Conservation (phyloP, 2,113 vertebrate species). For the Lophius piscatorius region DNA sequence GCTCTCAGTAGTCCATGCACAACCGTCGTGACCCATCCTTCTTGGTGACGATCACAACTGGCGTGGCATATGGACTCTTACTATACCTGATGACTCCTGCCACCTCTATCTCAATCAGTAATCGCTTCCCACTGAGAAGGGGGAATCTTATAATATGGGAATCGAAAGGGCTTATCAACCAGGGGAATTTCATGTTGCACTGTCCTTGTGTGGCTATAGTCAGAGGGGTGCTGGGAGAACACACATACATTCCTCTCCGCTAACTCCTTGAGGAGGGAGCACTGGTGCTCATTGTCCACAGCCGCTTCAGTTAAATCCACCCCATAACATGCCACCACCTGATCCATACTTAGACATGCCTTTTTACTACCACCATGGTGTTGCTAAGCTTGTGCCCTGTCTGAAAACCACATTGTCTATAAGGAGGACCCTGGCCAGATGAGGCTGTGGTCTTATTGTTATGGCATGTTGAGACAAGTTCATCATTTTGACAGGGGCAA, state of each 20-base stretch:
- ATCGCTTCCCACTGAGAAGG: slow-evolving; percentile 23
- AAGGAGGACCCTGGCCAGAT: background rate
- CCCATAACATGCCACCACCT: background rate
- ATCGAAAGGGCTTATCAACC: background rate
- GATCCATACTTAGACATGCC: background rate
- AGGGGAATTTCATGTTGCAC: slow-evolving; percentile 24
- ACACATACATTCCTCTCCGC: slow-evolving; percentile 6
- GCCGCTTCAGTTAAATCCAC: slow-evolving; percentile 6
- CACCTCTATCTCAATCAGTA: slow-evolving; percentile 7
- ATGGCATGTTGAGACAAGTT: background rate
- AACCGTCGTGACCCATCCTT: slow-evolving; percentile 19
- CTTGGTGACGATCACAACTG: slow-evolving; percentile 11
- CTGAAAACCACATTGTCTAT: background rate
- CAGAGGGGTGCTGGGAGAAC: slow-evolving; percentile 10
- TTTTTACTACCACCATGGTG: background rate
- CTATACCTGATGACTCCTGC: slow-evolving; percentile 22
- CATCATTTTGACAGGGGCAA: too few relatives aligned
- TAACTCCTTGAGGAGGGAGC: background rate
- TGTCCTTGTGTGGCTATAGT: slow-evolving; percentile 21
- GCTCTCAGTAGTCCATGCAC: slow-evolving; percentile 10
- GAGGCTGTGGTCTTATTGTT: slow-evolving; percentile 1
- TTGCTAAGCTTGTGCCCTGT: background rate
- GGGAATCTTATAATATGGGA: slow-evolving; percentile 14
- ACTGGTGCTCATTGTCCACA: slow-evolving; percentile 4
- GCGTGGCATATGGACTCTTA: slow-evolving; percentile 18